Evolutionary conservation across 2,888 invertebrate genomes (phyloP).

Genomic region (Caenorhabditis afra): DNA sequence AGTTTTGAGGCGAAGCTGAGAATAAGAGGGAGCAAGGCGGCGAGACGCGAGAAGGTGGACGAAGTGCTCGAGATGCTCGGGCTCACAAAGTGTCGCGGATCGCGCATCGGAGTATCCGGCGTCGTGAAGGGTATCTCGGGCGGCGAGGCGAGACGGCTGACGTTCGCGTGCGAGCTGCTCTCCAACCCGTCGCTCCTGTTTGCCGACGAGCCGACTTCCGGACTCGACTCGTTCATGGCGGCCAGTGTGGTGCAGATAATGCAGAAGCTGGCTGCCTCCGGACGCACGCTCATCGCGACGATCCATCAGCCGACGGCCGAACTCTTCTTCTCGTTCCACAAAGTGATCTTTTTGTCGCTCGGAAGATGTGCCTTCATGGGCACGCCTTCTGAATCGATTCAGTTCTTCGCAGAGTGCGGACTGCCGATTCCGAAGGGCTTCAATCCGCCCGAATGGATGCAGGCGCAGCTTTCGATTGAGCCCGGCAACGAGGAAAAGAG

Average conservation of each 20-base stretch:
- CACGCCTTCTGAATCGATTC: constrained; percentile 34
- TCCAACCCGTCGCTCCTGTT: constrained; percentile 95
- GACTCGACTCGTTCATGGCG: constrained; percentile 96
- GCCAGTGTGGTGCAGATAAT: constrained; percentile 88
- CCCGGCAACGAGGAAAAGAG: constrained; percentile 84
- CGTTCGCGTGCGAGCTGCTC: constrained; percentile 91
- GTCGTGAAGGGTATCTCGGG: constrained; percentile 86
- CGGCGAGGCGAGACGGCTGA: constrained; percentile 84
- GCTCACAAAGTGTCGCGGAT: constrained; percentile 90
- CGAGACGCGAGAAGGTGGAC: constrained; percentile 23
- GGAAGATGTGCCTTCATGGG: constrained; percentile 88
- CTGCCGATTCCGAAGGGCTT: constrained; percentile 87
- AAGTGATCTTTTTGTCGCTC: constrained; percentile 88
- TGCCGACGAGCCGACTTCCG: constrained; percentile 92
- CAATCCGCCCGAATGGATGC: constrained; percentile 94
- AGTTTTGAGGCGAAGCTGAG: constrained; percentile 80
- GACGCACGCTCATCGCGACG: constrained; percentile 76
- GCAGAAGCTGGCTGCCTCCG: constrained; percentile 68
- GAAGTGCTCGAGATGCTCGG: constrained; percentile 88
- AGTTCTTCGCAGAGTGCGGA: constrained; percentile 72
- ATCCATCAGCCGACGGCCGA: constrained; percentile 79
- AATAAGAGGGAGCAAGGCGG: constrained; percentile 1
- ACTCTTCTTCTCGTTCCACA: constrained; percentile 75
- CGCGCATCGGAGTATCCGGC: constrained; percentile 91
- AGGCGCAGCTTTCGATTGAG: constrained; percentile 90